Base-by-base conservation (phyloP, 2,888 invertebrate species). In the Elegia similella region DNA sequence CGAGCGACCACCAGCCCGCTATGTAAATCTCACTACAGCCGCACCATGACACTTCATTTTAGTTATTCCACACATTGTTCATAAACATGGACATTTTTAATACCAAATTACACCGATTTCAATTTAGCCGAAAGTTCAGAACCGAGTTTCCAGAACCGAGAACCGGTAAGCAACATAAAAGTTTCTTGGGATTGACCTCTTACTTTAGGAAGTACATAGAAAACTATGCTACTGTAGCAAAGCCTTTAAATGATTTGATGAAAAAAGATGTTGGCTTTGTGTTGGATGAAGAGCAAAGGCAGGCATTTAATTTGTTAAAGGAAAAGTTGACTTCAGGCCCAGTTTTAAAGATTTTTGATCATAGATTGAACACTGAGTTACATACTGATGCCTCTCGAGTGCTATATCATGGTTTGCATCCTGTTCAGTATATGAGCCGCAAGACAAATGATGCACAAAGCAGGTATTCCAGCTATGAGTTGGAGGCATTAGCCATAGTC, bases 161-260 rank as follows among this genome's bases (percentile, higher is more conserved):
- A n/a, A n/a, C n/a, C n/a, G n/a, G n/a, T n/a, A 70, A 62, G 43
- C 62, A 66, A 44, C 13, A 66, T 1, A 64, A 61, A 0, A 63
- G 64, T 46, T 68, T 68, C 50, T 23, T 67, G 16, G 67, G 68
- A n/a, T n/a, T n/a, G n/a, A n/a, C n/a, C n/a, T n/a, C n/a, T n/a
- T n/a, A n/a, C n/a, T n/a, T n/a, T n/a, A n/a, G n/a, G n/a, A n/a
- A n/a, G n/a, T n/a, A n/a, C n/a, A n/a, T n/a, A n/a, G n/a, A n/a
- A n/a, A n/a, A n/a, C n/a, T n/a, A n/a, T n/a, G 66, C n/a, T n/a
- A n/a, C n/a, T n/a, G n/a, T n/a, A n/a, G n/a, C n/a, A n/a, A n/a
- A n/a, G 13, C 64, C 65, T 12, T 42, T 66, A 0, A 61, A 59
- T 0, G 62, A 63, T 23, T 46, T 46, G n/a, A 17, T 46, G 2